A percentile compares a stretch with the other conserved stretches of the same genome.
Evolutionary conservation across 2,113 vertebrate genomes (phyloP).

Genomic region (Pithys albifrons): DNA sequence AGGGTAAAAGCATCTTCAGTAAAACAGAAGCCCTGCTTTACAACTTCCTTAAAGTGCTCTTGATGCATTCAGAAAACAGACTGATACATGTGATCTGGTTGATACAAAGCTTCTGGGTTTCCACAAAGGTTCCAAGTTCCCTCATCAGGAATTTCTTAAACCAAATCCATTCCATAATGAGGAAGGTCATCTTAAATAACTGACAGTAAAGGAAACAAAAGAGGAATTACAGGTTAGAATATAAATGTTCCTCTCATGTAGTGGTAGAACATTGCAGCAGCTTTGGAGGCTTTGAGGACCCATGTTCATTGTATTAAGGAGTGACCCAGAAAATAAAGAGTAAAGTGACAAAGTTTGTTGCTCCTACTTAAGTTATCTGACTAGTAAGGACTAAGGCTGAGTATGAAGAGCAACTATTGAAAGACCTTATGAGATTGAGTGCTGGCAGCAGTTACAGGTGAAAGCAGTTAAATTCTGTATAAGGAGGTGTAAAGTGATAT

Average conservation of each 20-base stretch:
- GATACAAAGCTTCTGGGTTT: not conserved
- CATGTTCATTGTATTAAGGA: not conserved
- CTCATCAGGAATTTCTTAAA: not conserved
- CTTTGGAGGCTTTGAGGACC: not conserved
- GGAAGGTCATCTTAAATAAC: not conserved
- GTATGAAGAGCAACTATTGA: not conserved
- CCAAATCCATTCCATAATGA: not conserved
- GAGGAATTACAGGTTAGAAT: not conserved
- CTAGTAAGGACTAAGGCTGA: not conserved
- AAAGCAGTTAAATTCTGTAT: not conserved
- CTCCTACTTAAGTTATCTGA: not conserved
- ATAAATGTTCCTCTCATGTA: not conserved
- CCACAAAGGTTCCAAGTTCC: not conserved
- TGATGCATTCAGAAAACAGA: not conserved
- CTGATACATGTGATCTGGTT: not conserved
- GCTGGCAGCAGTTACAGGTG: not conserved
- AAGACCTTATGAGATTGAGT: not conserved
- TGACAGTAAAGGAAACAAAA: not conserved
- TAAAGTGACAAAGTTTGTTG: not conserved
- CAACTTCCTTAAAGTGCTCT: not conserved
- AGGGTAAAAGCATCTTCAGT: not conserved
- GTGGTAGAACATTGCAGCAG: not conserved
- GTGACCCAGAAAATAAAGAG: not conserved
- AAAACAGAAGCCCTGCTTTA: not conserved
- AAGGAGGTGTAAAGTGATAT: not conserved